Base-by-base conservation (phyloP, 2,888 invertebrate species). In the Empis livida region DNA sequence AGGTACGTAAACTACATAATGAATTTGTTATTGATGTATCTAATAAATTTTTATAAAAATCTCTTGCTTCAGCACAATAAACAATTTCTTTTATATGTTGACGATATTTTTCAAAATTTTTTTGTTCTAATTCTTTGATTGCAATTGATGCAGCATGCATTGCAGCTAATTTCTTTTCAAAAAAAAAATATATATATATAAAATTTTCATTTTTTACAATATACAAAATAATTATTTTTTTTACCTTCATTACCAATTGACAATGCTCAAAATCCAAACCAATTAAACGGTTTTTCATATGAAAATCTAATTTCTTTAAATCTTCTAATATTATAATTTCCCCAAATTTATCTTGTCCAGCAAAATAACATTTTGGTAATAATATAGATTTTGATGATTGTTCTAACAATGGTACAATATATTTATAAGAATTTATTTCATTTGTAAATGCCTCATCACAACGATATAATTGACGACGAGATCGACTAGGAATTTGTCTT, bases 391-490 rank as follows among this genome's bases (percentile, higher is more conserved):
- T 20, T 39, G 46, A 58, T 48, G 61, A 59, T 32, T 58, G 53
- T 15, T 60, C 56, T 10, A 68, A 54, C 38, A 62, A 43, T 1
- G 68, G 66, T 10, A 65, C 60, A 40, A 67, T 51, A 47, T 62
- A 51, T 13, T 54, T 59, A 47, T 68, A 68, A 5, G 64, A 65
- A 27, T 57, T 57, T 27, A 67, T 67, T 54, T 68, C 68, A 53
- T 68, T 68, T 27, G 44, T 49, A 45, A 67, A 68, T 1, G 68
- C 68, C 49, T 64, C 63, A 38, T 61, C 61, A 48, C 68, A 68
- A 27, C 67, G 62, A 48, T 61, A 68, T 0, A 67, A 57, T 49
- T 62, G 58, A 2, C 67, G 61, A 1, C 68, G 61, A 1, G 63
- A 62, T 44, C 56, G 54, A 46, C 62, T 65, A 14, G 61, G 51